A percentile compares a stretch with the other conserved stretches of the same genome.
phyloP scores from a whole-genome alignment of 2,888 invertebrate species.

The Drosophila incognita region DNA sequence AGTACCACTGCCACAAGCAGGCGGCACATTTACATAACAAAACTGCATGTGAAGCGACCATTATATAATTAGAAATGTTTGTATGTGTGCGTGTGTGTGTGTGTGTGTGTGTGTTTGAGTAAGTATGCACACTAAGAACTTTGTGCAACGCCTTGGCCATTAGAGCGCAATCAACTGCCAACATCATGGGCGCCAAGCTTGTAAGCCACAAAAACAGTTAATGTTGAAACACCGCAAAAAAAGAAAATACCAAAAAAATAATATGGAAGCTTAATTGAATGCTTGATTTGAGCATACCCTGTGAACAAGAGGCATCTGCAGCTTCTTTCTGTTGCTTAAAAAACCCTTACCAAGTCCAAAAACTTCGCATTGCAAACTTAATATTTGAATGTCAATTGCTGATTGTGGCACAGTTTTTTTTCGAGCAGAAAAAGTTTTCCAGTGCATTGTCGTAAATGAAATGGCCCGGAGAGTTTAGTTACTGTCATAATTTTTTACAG shows the following conservation, averaged over 20 bases:
- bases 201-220: conserved; percentile 32
- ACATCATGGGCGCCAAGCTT: conserved; percentile 66
- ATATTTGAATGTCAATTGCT: conserved; percentile 1
- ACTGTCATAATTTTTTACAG: conserved; percentile 76
- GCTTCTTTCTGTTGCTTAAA: background rate
- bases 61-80: conserved; percentile 79
- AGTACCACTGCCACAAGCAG: conserved; percentile 34
- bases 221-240: conserved; percentile 12
- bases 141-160: conserved; percentile 71
- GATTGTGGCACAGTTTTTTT: background rate
- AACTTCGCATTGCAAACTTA: background rate
- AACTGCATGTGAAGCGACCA: conserved; percentile 75
- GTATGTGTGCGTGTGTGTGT: conserved; percentile 20
- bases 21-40: conserved; percentile 78
- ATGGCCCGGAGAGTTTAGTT: conserved; percentile 70
- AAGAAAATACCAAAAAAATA: conserved; percentile 12
- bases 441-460: conserved; percentile 62
- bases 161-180: conserved; percentile 74
- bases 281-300: conserved; percentile 35
- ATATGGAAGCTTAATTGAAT: background rate
- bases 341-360: background rate
- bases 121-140: conserved; percentile 36
- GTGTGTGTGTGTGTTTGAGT: background rate
- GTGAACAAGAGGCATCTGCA: background rate
- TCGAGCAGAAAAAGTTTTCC: conserved; percentile 35